Percentiles rank a stretch among this genome's conserved stretches.
phyloP scores from a whole-genome alignment of 2,797 vertebrate species.

The Heterohyrax brucei region DNA sequence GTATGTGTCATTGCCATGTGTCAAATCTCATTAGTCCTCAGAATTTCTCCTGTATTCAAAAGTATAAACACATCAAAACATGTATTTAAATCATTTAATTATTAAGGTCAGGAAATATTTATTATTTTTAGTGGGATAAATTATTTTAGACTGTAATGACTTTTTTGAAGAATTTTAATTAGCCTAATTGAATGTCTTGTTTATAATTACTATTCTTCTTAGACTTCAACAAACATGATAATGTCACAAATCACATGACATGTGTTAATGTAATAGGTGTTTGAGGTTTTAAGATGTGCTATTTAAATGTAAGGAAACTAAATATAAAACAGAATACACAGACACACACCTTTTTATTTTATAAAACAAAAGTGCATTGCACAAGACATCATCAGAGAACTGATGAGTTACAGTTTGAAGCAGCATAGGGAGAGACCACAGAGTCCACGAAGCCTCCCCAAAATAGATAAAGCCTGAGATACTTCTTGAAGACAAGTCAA shows the following conservation, averaged over 20 bases:
- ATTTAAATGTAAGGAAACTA: conserved; percentile 17
- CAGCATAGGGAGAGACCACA: neutral
- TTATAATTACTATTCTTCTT: conserved; percentile 66
- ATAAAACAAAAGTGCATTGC: neutral
- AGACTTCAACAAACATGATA: conserved; percentile 44
- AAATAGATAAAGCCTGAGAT: neutral
- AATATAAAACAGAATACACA: neutral
- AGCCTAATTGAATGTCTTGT: conserved; percentile 42
- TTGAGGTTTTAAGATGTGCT: neutral
- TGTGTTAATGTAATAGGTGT: neutral
- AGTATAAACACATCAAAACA: conserved; percentile 69
- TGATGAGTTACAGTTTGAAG: neutral
- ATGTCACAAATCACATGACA: neutral
- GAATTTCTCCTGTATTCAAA: conserved; percentile 5
- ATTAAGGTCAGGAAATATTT: conserved; percentile 68
- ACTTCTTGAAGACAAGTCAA: neutral
- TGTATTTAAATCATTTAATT: conserved; percentile 70
- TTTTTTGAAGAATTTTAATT: conserved; percentile 70
- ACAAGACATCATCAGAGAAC: neutral
- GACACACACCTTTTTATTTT: neutral
- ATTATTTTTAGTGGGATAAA: conserved; percentile 44
- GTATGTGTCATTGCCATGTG: neutral
- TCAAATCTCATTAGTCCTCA: conserved; percentile 60
- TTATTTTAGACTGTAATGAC: conserved; percentile 48
- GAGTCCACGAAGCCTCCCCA: neutral